A percentile compares a stretch with the other conserved stretches of the same genome.
Evolutionary conservation across 2,797 vertebrate genomes (phyloP).

Genomic region (Ibycter americanus): DNA sequence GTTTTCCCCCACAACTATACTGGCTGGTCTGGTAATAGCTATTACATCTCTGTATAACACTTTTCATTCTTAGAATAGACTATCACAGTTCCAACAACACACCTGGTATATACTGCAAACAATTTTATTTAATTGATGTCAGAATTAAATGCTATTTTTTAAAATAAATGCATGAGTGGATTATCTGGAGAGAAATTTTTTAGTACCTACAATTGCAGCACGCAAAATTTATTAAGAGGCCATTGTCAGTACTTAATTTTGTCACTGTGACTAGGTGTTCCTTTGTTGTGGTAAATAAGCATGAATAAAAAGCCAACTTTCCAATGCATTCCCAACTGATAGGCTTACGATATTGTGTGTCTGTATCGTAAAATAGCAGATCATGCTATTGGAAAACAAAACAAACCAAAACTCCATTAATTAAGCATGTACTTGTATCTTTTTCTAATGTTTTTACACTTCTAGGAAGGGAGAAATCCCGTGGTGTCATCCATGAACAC

Average conservation of each 20-base stretch:
- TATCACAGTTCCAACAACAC: neutral
- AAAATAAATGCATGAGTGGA: neutral
- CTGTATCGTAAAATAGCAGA: neutral
- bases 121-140: neutral
- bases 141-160: neutral
- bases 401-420: neutral
- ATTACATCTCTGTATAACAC: neutral
- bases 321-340: neutral
- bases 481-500: neutral
- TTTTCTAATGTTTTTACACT: neutral
- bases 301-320: neutral
- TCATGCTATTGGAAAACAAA: neutral
- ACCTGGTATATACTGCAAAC: neutral
- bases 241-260: neutral
- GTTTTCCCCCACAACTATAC: fast-evolving
- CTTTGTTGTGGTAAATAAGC: conserved; percentile 11
- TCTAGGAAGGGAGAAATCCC: neutral
- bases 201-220: neutral
- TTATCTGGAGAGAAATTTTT: neutral
- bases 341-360: neutral
- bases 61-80: neutral
- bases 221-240: neutral
- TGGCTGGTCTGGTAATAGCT: neutral
- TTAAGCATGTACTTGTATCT: neutral
- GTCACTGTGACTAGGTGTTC: neutral